Evolutionary conservation across 2,888 invertebrate genomes (phyloP), one percentile per base, ranked within the genome.

Genomic region (Eremobia ochroleuca): DNA sequence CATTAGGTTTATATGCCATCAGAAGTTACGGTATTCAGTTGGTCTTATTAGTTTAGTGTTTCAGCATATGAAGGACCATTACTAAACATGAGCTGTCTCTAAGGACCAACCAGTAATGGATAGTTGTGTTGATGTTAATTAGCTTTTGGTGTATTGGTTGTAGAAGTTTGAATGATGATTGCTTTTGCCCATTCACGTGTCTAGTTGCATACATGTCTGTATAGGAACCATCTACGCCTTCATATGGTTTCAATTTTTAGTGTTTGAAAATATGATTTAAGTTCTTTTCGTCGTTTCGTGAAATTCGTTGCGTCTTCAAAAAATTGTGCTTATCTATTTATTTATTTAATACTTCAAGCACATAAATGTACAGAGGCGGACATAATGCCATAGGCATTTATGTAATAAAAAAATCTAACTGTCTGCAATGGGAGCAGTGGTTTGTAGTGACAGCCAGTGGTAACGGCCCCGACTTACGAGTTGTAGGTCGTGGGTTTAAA

Each of bases 1-100:
- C 3, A 73, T 82, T 70, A 73, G 55, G 46, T 43, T 73, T 49
- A 6, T 55, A 69, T 55, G 59, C 25, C 25, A 61, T n/a, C 15
- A n/a, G 37, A 37, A 55, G 59, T 66, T 46, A 55, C 21, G 31
- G 28, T 21, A 55, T 68, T 46, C 21, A 3, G 2, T n/a, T 59
- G 8, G 59, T 52, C 21, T 62, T 40, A 67, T 66, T 59, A 66
- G 66, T 61, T 46, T 49, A 49, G 15, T 43, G 8, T 37, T 31
- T 58, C 43, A 28, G 52, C 52, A n/a, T 52, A 28, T 66, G 52
- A 66, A 79, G 21, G n/a, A 34, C 8, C 28, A 37, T n/a, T 40
- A 69, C 31, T 55, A 64, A 62, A 61, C 76, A n/a, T n/a, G 15
- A 40, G 6, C 21, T 18, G 34, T 55, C 8, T 43, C 21, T 55